A percentile compares a stretch with the other conserved stretches of the same genome.
Evolutionary conservation across 2,113 vertebrate species (phyloP).

Genomic region (Mirza zaza): DNA sequence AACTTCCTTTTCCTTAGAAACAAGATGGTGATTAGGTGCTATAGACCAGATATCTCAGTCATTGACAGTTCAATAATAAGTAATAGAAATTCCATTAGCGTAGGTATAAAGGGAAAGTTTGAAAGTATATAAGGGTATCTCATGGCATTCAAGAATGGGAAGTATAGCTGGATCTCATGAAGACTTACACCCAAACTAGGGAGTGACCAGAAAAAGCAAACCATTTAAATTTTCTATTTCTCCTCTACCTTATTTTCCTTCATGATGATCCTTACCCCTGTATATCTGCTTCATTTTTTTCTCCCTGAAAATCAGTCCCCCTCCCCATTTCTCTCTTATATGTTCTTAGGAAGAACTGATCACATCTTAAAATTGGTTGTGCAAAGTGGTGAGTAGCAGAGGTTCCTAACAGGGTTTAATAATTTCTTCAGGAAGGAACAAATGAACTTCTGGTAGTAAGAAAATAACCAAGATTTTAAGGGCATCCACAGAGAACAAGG

Average conservation of each 20-base stretch:
- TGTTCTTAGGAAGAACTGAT: neutral
- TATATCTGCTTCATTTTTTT: neutral
- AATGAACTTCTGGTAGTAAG: neutral
- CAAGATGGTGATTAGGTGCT: neutral
- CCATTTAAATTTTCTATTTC: neutral
- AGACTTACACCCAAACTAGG: neutral
- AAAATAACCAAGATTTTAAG: neutral
- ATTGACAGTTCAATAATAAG: neutral
- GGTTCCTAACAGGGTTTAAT: neutral
- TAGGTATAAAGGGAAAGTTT: neutral
- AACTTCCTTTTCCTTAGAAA: neutral
- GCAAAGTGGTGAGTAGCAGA: neutral
- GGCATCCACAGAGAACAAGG: neutral
- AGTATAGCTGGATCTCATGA: neutral
- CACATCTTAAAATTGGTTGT: neutral
- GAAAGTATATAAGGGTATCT: neutral
- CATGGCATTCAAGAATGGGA: neutral
- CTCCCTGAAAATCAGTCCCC: neutral
- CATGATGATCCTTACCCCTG: neutral
- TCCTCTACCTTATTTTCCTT: neutral
- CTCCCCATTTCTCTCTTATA: neutral
- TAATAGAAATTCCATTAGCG: neutral
- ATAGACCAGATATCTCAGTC: neutral
- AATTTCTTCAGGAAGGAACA: neutral
- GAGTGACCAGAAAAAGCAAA: neutral